phyloP scores from a whole-genome alignment of 2,797 vertebrate genomes.

The Hippoglossus hippoglossus region DNA sequence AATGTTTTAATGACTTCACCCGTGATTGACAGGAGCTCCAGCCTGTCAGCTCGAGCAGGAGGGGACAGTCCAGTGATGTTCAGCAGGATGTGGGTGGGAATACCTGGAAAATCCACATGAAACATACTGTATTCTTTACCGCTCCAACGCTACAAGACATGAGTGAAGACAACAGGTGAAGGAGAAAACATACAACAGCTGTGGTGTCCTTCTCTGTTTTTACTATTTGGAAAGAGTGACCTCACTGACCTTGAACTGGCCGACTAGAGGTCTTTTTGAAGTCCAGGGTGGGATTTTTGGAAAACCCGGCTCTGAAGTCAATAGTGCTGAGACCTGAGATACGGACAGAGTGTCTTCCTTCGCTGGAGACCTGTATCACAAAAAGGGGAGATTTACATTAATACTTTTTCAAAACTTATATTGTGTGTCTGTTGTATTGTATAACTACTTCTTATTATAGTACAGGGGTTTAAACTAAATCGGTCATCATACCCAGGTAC shows the following conservation, averaged over 20 bases:
- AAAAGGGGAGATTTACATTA: constrained; percentile 10
- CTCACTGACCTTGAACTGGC: constrained; percentile 91
- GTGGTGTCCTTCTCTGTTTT: not conserved
- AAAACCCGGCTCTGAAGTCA: constrained; percentile 96
- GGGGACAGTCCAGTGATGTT: constrained; percentile 92
- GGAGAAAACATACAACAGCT: constrained; percentile 34
- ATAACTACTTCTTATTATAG: too few species aligned
- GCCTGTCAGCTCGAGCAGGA: constrained; percentile 90
- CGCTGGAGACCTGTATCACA: constrained; percentile 89
- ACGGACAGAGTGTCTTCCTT: constrained; percentile 94
- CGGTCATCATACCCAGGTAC: too few species aligned
- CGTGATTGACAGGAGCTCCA: constrained; percentile 91
- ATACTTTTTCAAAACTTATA: not conserved
- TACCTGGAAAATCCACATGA: constrained; percentile 80
- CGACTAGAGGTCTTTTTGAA: constrained; percentile 92
- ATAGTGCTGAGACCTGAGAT: constrained; percentile 97
- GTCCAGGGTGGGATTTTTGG: constrained; percentile 91
- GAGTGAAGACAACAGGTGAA: constrained; percentile 41
- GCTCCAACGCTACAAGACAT: not conserved
- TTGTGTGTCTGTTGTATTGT: not conserved
- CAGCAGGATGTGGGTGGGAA: constrained; percentile 94
- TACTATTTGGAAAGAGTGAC: constrained; percentile 18
- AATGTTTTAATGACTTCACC: constrained; percentile 90
- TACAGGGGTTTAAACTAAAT: too few species aligned
- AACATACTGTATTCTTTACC: not conserved